Percentiles rank a stretch among this genome's conserved stretches.
phyloP scores from a whole-genome alignment of 2,113 vertebrate species.

The Tylochromis polylepis region DNA sequence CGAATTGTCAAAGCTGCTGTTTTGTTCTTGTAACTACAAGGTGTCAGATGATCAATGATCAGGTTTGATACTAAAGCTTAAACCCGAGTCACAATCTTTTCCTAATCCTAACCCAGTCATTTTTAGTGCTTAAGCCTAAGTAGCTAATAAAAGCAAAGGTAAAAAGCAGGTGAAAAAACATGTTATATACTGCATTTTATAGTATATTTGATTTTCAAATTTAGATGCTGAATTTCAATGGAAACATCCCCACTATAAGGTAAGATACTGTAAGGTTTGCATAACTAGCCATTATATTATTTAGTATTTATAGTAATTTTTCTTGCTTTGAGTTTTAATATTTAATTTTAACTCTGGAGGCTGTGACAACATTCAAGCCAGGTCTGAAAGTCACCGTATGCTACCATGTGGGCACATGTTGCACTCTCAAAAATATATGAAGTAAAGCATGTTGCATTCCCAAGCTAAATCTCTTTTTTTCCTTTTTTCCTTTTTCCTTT shows the following conservation, averaged over 20 bases:
- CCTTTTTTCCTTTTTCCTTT: background rate
- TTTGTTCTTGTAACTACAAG: background rate
- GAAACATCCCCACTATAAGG: background rate
- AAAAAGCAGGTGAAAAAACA: background rate
- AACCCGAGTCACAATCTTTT: background rate
- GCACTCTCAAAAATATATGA: no score
- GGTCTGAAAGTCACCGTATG: background rate
- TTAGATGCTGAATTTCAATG: background rate
- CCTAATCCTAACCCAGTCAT: background rate
- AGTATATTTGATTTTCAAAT: background rate
- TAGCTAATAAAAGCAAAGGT: background rate
- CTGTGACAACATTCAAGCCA: background rate
- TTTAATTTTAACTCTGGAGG: background rate
- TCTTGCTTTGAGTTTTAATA: background rate
- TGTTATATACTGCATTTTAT: background rate
- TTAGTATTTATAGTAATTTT: background rate
- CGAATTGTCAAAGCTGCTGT: background rate
- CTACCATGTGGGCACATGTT: background rate
- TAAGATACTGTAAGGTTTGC: background rate
- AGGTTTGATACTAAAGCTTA: background rate
- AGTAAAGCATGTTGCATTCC: background rate
- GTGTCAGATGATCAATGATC: background rate
- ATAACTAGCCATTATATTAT: background rate
- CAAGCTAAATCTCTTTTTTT: conserved; percentile 1
- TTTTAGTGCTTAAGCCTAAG: background rate